phyloP scores from a whole-genome alignment of 2,113 vertebrate genomes.

The Elgaria multicarinata region DNA sequence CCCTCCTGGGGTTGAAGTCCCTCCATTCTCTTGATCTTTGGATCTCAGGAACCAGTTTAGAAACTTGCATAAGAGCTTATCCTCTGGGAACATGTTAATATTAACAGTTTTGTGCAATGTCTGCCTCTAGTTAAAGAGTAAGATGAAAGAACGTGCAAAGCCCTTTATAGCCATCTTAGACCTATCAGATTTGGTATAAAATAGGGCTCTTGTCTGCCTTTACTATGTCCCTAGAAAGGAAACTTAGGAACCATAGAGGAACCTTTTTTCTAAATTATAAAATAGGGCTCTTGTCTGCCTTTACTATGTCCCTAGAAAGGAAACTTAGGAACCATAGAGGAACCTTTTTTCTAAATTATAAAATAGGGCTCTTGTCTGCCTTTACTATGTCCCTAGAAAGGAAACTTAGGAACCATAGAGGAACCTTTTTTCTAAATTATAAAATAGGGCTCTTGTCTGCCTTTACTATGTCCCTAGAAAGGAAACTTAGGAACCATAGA shows the following conservation, averaged over 20 bases:
- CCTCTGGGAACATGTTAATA: not conserved
- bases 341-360: too few relatives aligned
- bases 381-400: not conserved
- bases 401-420: not conserved
- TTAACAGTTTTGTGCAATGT: not conserved
- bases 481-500: not conserved
- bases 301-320: not conserved
- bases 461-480: not conserved
- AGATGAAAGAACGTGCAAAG: not conserved
- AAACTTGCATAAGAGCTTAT: not conserved
- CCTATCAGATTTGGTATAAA: not conserved
- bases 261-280: too few relatives aligned
- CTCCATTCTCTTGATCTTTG: not conserved
- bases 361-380: not conserved
- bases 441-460: not conserved
- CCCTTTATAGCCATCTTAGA: not conserved
- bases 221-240: not conserved
- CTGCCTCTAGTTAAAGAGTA: not conserved
- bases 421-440: too few relatives aligned
- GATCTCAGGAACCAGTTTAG: not conserved
- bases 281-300: not conserved
- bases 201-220: not conserved
- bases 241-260: too few relatives aligned
- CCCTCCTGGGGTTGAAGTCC: not conserved
- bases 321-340: too few relatives aligned